Evolutionary conservation across 2,113 vertebrate genomes (phyloP).

Genomic region (Dunckerocampus dactyliophorus): DNA sequence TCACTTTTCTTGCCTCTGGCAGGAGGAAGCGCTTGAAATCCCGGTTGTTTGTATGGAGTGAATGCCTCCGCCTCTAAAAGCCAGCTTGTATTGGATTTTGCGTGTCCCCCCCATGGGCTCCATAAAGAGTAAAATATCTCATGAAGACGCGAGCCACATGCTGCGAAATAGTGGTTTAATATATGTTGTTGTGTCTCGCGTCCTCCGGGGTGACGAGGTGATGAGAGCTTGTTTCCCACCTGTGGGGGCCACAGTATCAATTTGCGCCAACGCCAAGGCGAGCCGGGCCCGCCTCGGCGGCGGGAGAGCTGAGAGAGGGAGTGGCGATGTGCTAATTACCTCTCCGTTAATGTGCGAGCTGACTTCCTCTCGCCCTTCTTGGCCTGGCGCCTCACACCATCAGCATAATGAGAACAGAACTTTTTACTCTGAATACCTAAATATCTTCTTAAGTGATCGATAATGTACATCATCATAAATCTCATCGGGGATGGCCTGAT

Average conservation of each 20-base stretch:
- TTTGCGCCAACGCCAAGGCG: slow-evolving; percentile 62
- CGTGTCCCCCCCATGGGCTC: slow-evolving; percentile 68
- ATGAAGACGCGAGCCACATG: slow-evolving; percentile 63
- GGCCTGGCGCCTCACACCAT: slow-evolving; percentile 81
- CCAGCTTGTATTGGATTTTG: slow-evolving; percentile 63
- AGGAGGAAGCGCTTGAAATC: slow-evolving; percentile 60
- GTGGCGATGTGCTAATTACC: slow-evolving; percentile 77
- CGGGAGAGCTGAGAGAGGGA: slow-evolving; percentile 59
- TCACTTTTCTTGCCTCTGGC: slow-evolving; percentile 66
- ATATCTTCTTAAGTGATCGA: slow-evolving; percentile 95
- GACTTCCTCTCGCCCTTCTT: slow-evolving; percentile 74
- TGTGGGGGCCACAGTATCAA: slow-evolving; percentile 66
- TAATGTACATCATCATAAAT: slow-evolving; percentile 98
- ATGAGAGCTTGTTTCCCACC: slow-evolving; percentile 71
- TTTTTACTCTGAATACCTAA: slow-evolving; percentile 87
- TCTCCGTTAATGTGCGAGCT: slow-evolving; percentile 67
- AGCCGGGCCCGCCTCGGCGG: slow-evolving; percentile 50
- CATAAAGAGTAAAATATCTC: slow-evolving; percentile 73
- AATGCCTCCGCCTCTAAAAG: slow-evolving; percentile 57
- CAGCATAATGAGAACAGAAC: slow-evolving; percentile 83
- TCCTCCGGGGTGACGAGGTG: slow-evolving; percentile 70
- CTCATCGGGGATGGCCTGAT: slow-evolving; percentile 86
- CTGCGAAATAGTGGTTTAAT: slow-evolving; percentile 70
- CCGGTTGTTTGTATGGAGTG: slow-evolving; percentile 70
- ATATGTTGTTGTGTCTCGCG: slow-evolving; percentile 63